These are phyloP conservation scores for Hemiscyllium ocellatum DNA, from an alignment of 2,113 vertebrate genomes.

Conservation along the genomic window DNA sequence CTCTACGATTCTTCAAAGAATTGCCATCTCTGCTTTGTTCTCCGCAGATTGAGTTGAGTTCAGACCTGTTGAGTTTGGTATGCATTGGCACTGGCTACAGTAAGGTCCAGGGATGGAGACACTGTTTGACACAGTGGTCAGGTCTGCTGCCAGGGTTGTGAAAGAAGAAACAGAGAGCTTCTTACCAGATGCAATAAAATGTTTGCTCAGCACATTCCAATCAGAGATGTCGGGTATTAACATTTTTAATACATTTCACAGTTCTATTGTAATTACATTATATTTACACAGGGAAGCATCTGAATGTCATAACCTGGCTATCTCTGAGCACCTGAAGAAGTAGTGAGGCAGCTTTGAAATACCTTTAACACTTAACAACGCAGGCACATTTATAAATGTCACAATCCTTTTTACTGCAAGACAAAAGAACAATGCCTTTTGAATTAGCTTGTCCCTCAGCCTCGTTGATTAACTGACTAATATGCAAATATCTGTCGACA, in stretches of 20 bases:
- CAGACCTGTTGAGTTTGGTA: too few species aligned
- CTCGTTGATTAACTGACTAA: constrained; percentile 12
- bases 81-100: background rate
- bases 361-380: constrained; percentile 7
- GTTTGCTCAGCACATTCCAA: background rate
- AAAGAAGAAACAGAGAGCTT: background rate
- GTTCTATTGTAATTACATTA: background rate
- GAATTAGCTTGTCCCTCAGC: constrained; percentile 4
- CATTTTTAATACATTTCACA: background rate
- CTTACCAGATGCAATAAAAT: background rate
- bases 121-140: background rate
- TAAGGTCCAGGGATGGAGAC: background rate
- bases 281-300: background rate
- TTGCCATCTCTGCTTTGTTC: too few species aligned
- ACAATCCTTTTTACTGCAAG: background rate
- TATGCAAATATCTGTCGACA: constrained; percentile 28
- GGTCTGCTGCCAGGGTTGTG: background rate
- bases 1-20: too few species aligned
- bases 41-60: too few species aligned
- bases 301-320: too few species aligned
- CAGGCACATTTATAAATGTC: constrained; percentile 17
- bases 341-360: background rate
- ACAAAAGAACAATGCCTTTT: constrained; percentile 6
- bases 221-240: background rate
- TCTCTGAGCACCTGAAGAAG: background rate